Evolutionary conservation across 2,888 invertebrate genomes (phyloP).

Genomic region (Protophormia terraenovae): DNA sequence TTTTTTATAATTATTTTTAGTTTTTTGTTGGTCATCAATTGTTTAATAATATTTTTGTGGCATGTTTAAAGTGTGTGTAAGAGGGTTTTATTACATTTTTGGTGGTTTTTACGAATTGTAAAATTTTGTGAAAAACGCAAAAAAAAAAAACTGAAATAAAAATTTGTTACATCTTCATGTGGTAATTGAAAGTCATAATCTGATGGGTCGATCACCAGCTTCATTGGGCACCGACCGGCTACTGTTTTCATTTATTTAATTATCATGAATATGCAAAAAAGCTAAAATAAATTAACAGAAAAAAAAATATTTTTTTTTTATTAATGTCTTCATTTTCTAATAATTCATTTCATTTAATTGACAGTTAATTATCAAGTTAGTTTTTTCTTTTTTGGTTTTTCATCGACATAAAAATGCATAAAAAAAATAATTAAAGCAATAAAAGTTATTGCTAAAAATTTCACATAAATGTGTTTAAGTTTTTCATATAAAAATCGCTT

Average conservation of each 20-base stretch:
- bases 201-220: slow-evolving; percentile 1
- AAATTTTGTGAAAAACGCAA: neutral
- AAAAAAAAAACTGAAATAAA: slow-evolving; percentile 23
- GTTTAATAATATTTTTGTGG: slow-evolving; percentile 22
- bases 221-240: neutral
- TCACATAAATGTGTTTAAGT: no score
- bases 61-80: neutral
- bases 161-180: slow-evolving; percentile 47
- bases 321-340: slow-evolving; percentile 33
- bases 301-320: neutral
- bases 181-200: slow-evolving; percentile 48
- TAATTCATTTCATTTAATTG: slow-evolving; percentile 34
- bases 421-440: no score
- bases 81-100: neutral
- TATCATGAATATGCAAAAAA: slow-evolving; percentile 41
- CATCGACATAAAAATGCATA: no score
- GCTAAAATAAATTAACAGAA: neutral
- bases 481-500: no score
- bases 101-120: slow-evolving; percentile 1
- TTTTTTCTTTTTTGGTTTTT: neutral
- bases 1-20: no score
- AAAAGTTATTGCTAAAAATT: no score
- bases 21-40: slow-evolving; percentile 15
- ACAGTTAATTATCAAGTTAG: neutral
- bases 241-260: slow-evolving; percentile 29